Conservation (phyloP, 2,888 invertebrate genomes). For the Caenorhabditis doughertyi region DNA sequence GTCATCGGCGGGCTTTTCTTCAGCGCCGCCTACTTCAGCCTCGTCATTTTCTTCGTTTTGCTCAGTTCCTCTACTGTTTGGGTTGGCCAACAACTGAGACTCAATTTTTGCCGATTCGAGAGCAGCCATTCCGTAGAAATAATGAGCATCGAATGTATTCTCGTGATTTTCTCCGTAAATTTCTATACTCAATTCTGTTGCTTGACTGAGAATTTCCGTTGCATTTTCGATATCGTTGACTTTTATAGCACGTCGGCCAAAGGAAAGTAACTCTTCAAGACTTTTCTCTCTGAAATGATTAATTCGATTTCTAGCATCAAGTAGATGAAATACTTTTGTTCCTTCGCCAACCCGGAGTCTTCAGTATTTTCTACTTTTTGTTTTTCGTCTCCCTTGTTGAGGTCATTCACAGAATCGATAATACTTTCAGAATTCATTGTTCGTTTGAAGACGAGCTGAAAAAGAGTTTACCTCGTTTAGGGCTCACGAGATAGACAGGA, state of each 20-base stretch:
- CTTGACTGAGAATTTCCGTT: slow-evolving; percentile 33
- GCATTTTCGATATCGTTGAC: slow-evolving; percentile 23
- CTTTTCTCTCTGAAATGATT: slow-evolving; percentile 27
- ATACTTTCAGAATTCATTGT: slow-evolving; percentile 16
- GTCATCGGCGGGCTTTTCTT: slow-evolving; percentile 65
- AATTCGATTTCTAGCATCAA: neutral
- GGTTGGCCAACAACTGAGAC: slow-evolving; percentile 87
- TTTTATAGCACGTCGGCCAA: slow-evolving; percentile 43
- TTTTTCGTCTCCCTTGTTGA: neutral
- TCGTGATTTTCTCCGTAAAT: slow-evolving; percentile 90
- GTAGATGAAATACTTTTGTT: slow-evolving; percentile 6
- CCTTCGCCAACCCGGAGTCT: neutral
- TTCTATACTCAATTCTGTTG: slow-evolving; percentile 54
- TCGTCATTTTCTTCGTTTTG: neutral
- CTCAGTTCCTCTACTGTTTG: slow-evolving; percentile 11
- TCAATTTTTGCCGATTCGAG: slow-evolving; percentile 91
- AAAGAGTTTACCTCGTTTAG: neutral
- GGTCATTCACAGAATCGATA: neutral
- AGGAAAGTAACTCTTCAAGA: slow-evolving; percentile 14
- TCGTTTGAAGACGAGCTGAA: neutral
- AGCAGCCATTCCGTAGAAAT: slow-evolving; percentile 89
- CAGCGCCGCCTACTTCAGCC: neutral
- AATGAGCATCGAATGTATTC: slow-evolving; percentile 92
- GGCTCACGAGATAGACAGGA: neutral
- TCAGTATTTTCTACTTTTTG: slow-evolving; percentile 1